phyloP scores from a whole-genome alignment of 2,797 vertebrate genomes.

The Melanotaenia nigrans region DNA sequence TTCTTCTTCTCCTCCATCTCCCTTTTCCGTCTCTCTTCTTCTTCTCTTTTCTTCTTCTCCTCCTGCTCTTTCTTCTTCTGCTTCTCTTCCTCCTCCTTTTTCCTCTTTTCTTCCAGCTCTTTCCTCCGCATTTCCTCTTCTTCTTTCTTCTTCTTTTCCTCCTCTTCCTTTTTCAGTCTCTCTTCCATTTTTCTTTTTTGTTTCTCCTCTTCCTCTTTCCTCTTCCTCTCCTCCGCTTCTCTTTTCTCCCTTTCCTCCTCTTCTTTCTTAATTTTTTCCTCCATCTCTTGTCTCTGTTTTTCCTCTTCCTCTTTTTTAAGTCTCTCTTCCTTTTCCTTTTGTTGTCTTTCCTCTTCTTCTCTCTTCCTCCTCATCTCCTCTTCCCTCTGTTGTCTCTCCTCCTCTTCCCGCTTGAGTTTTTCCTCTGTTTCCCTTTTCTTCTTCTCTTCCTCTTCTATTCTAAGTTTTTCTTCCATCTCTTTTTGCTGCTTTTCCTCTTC shows the following conservation, averaged over 20 bases:
- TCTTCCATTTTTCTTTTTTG: constrained; percentile 35
- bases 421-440: constrained; percentile 52
- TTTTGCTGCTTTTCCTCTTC: constrained; percentile 52
- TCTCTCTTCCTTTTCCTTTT: constrained; percentile 34
- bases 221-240: constrained; percentile 36
- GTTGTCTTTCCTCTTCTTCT: constrained; percentile 49
- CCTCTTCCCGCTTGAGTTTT: constrained; percentile 55
- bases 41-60: constrained; percentile 38
- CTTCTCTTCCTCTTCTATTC: constrained; percentile 52
- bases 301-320: constrained; percentile 46
- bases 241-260: constrained; percentile 32
- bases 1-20: constrained; percentile 42
- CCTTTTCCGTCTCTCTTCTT: constrained; percentile 31
- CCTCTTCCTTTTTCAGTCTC: constrained; percentile 6
- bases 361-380: constrained; percentile 45
- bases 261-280: constrained; percentile 36
- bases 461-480: constrained; percentile 52
- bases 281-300: constrained; percentile 37
- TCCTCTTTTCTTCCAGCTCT: constrained; percentile 48
- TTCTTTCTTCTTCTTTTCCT: constrained; percentile 44
- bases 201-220: constrained; percentile 27
- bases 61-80: constrained; percentile 20
- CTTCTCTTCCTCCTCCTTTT: constrained; percentile 41
- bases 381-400: constrained; percentile 50
- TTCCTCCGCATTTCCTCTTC: constrained; percentile 38